Percentiles rank a stretch among this genome's conserved stretches.
These are phyloP conservation scores for Parnassius orleans DNA, from an alignment of 2,888 invertebrate species.

Conservation along the genomic window DNA sequence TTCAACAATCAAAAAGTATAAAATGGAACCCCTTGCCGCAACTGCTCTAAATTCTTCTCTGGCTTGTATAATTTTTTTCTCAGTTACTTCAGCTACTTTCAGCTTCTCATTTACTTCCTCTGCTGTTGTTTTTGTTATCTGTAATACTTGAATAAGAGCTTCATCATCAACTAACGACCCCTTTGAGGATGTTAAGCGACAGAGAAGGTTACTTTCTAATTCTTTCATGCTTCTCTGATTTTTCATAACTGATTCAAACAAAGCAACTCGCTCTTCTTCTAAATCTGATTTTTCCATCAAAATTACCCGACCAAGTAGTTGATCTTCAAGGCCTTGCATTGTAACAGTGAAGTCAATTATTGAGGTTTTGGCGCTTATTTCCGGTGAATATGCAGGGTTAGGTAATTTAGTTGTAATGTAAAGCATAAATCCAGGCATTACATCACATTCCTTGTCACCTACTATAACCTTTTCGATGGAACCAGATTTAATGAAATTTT, in stretches of 20 bases:
- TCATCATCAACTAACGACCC: constrained; percentile 98
- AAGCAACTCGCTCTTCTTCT: constrained; percentile 94
- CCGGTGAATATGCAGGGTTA: constrained; percentile 98
- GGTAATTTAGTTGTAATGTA: constrained; percentile 98
- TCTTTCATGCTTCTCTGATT: constrained; percentile 98
- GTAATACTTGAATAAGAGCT: constrained; percentile 93
- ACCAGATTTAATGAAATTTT: constrained; percentile 98
- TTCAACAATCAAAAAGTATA: constrained; percentile 97
- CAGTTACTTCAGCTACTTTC: constrained; percentile 94
- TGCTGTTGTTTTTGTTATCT: constrained; percentile 92
- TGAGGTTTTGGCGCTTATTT: constrained; percentile 97
- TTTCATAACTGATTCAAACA: constrained; percentile 97
- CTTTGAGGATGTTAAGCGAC: constrained; percentile 94
- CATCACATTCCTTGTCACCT: constrained; percentile 98
- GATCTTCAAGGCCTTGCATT: constrained; percentile 97
- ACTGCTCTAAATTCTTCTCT: constrained; percentile 97
- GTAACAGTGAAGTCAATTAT: constrained; percentile 99
- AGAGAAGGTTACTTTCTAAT: constrained; percentile 94
- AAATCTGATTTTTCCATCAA: constrained; percentile 97
- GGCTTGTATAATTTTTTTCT: constrained; percentile 95
- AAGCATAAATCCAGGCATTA: constrained; percentile 96
- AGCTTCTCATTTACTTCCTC: constrained; percentile 97
- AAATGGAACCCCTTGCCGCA: constrained; percentile 95
- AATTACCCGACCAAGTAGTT: constrained; percentile 95
- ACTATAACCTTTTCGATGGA: constrained; percentile 96